Conservation (phyloP, 1,140 invertebrate genomes). For the Trypoxylus dichotomus region DNA sequence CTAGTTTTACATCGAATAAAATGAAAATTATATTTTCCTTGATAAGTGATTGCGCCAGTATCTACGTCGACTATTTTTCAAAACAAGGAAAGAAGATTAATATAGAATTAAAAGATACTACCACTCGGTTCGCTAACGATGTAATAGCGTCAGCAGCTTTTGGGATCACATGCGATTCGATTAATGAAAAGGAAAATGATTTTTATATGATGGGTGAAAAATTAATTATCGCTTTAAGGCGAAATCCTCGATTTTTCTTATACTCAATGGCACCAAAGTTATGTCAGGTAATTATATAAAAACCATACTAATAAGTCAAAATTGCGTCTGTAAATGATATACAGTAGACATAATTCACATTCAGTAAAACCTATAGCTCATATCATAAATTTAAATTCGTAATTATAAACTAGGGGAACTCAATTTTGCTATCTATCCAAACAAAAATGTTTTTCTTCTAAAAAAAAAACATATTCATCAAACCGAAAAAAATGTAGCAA, state of each 20-base stretch:
- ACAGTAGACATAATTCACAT: too few species aligned
- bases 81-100: constrained; percentile 18
- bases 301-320: too few species aligned
- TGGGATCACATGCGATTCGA: constrained; percentile 53
- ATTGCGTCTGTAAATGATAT: too few species aligned
- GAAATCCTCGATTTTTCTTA: not conserved
- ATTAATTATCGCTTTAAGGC: constrained; percentile 29
- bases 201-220: constrained; percentile 54
- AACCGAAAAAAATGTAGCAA: too few species aligned
- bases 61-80: constrained; percentile 40
- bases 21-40: constrained; percentile 59
- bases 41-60: constrained; percentile 52
- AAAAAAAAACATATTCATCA: too few species aligned
- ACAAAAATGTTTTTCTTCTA: too few species aligned
- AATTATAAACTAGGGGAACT: too few species aligned
- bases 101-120: constrained; percentile 38
- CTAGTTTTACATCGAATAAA: constrained; percentile 62
- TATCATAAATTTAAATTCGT: not conserved
- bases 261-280: not conserved
- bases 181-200: constrained; percentile 53
- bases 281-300: constrained; percentile 34
- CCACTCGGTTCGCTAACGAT: constrained; percentile 54
- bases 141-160: constrained; percentile 56
- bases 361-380: not conserved
- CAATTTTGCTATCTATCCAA: too few species aligned